Base-by-base conservation (phyloP, 2,888 invertebrate genomes). In the Himalopsyche tibetana region DNA sequence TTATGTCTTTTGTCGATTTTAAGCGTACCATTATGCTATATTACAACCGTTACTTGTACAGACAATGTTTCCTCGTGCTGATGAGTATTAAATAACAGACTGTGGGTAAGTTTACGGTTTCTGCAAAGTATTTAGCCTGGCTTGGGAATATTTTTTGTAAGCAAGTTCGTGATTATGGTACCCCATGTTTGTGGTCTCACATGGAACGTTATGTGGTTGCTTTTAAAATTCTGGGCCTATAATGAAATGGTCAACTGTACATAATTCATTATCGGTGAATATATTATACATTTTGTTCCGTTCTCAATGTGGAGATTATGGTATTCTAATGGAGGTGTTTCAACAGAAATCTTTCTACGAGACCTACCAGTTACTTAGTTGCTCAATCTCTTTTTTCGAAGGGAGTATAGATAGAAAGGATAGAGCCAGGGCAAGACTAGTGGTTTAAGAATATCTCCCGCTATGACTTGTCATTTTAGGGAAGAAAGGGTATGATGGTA, bases 11-110 rank as follows among this genome's bases (percentile, higher is more conserved):
- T 8, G 74, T 4, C 15, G 1, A 36, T 74, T 74, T 36, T 4
- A 38, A 38, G 51, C 38, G 38, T 36, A 36, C 11, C 74, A 38
- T 74, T 74, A 74, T 74, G 0, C 8, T 74, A 4, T 74, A 74
- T 74, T 28, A 12, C 36, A 74, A 74, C 74, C 74, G 74, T 74
- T 74, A 69, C 11, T 56, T 36, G 19, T 28, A 36, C 12, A 38
- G 12, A 74, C 6, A 74, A 12, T 15, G 74, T 15, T 74, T 74
- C 74, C 74, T 38, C 36, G 15, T 38, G 36, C 28, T 74, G 28
- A 74, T 74, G 74, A 3, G 74, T 74, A 74, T 74, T 36, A 74
- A 74, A 28, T 74, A 38, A 74, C 74, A 74, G 36, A 28, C 74
- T 12, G 74, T 51, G 3, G 51, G 15, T 38, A 74, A 74, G 38